These are phyloP conservation scores for Xiphias gladius DNA, from an alignment of 2,113 vertebrate species.

Conservation along the genomic window DNA sequence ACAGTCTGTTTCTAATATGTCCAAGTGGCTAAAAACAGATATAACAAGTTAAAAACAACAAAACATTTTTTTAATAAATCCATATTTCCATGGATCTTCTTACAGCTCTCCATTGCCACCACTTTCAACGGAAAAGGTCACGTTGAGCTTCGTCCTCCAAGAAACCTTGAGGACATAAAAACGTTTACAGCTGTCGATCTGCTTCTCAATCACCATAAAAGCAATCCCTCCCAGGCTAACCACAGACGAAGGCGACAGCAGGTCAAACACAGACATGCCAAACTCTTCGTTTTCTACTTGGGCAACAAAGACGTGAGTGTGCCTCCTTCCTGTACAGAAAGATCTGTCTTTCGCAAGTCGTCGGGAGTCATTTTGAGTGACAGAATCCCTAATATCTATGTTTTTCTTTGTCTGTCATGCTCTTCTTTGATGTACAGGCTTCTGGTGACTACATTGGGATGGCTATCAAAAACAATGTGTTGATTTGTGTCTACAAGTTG, in stretches of 20 bases:
- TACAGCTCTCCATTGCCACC: slow-evolving; percentile 88
- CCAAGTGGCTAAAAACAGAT: too few relatives aligned
- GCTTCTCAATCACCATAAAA: slow-evolving; percentile 85
- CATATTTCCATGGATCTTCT: neutral
- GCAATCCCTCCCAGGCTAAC: neutral
- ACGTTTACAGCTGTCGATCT: slow-evolving; percentile 90
- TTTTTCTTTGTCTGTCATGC: neutral
- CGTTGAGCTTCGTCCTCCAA: slow-evolving; percentile 88
- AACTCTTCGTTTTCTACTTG: slow-evolving; percentile 90
- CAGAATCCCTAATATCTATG: neutral
- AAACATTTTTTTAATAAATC: too few relatives aligned
- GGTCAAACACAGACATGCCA: slow-evolving; percentile 46
- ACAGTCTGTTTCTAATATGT: too few relatives aligned
- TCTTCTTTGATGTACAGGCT: slow-evolving; percentile 70
- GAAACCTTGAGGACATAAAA: slow-evolving; percentile 87
- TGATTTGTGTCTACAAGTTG: slow-evolving; percentile 89
- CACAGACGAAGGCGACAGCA: slow-evolving; percentile 7
- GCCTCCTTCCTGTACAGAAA: neutral
- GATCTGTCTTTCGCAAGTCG: neutral
- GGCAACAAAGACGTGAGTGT: slow-evolving; percentile 88
- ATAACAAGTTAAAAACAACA: too few relatives aligned
- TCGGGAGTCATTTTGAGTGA: neutral
- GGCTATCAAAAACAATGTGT: slow-evolving; percentile 81
- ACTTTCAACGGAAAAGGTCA: slow-evolving; percentile 89
- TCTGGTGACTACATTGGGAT: slow-evolving; percentile 89